Percentiles rank a stretch among this genome's conserved stretches.
These are phyloP conservation scores for Heliconius ismenius DNA, from an alignment of 2,888 invertebrate genomes.

Conservation along the genomic window DNA sequence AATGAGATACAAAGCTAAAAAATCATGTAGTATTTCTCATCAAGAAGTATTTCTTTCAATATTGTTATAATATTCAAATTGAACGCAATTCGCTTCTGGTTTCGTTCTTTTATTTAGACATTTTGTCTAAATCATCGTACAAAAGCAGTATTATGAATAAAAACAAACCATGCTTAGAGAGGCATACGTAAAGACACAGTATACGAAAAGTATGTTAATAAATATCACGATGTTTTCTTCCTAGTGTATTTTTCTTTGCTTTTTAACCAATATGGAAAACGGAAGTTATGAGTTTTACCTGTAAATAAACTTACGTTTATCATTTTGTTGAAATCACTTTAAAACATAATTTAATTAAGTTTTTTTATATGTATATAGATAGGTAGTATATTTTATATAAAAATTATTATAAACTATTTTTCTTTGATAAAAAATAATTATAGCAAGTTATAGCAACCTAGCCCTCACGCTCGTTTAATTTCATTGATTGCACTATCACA, in stretches of 20 bases:
- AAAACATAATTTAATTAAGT: too few relatives aligned
- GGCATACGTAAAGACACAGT: background rate
- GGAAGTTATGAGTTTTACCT: background rate
- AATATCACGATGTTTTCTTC: background rate
- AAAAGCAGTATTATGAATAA: background rate
- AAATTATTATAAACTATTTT: background rate
- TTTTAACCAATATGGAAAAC: background rate
- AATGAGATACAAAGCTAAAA: background rate
- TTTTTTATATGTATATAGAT: too few relatives aligned
- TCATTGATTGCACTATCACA: background rate
- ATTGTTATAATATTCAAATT: background rate
- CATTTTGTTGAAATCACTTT: too few relatives aligned
- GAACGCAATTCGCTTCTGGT: background rate
- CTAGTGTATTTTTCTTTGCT: background rate
- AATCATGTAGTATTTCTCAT: too few relatives aligned
- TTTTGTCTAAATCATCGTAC: background rate
- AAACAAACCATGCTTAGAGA: background rate
- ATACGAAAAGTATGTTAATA: background rate
- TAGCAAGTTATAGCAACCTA: slow-evolving; percentile 4
- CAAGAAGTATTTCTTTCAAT: too few relatives aligned
- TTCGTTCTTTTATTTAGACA: background rate
- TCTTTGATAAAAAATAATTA: slow-evolving; percentile 12
- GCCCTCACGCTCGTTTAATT: background rate
- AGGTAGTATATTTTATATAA: background rate
- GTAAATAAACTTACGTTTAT: background rate